Percentiles rank a stretch among this genome's conserved stretches.
These are phyloP conservation scores for Brachionus sp. DNA, from an alignment of 1,140 invertebrate genomes.

Conservation along the genomic window DNA sequence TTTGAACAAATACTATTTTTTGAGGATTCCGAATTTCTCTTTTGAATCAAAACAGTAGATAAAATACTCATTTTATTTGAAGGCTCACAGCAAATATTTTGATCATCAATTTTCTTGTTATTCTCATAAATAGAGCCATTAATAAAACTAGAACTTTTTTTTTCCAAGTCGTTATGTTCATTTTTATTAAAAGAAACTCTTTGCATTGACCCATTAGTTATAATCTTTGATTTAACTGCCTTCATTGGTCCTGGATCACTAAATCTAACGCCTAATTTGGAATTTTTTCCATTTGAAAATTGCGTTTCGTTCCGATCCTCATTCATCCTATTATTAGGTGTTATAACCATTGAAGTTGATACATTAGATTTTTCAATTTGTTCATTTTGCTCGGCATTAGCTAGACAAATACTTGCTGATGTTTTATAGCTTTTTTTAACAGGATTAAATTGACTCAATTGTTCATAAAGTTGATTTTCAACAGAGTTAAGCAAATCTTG, in stretches of 20 bases:
- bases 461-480: conserved; percentile 32
- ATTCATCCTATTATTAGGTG: neutral
- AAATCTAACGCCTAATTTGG: neutral
- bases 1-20: neutral
- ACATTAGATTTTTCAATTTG: neutral
- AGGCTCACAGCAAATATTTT: neutral
- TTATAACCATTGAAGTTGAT: conserved; percentile 22
- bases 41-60: neutral
- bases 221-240: neutral
- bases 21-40: neutral
- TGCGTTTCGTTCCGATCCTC: neutral
- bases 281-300: neutral
- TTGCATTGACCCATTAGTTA: conserved; percentile 15
- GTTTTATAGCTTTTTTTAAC: conserved; percentile 27
- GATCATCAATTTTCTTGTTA: neutral
- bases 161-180: neutral
- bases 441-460: conserved; percentile 29
- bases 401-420: neutral
- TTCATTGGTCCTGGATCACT: neutral
- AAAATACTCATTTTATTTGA: neutral
- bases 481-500: neutral
- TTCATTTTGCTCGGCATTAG: neutral
- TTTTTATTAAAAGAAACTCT: neutral
- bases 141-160: neutral
- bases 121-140: neutral